Conservation (phyloP, 1,140 invertebrate species). For the Patella vulgata region DNA sequence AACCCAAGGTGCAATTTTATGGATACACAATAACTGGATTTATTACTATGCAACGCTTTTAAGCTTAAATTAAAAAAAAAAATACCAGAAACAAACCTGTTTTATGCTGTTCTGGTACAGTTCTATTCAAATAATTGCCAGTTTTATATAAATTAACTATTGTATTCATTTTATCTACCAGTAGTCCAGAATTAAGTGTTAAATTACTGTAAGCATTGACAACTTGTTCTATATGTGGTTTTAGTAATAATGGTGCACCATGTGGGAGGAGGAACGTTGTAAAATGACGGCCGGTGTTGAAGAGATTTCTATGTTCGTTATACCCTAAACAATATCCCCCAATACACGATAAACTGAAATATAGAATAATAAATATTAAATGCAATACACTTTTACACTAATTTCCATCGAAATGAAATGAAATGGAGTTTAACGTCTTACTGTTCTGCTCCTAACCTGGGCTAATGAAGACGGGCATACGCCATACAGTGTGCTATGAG, state of each 20-base stretch:
- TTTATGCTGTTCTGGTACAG: conserved; percentile 8
- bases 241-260: conserved; percentile 59
- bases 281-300: conserved; percentile 67
- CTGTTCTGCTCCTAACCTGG: too few relatives aligned
- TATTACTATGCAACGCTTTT: neutral
- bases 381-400: too few relatives aligned
- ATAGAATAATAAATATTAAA: neutral
- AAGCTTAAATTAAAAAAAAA: conserved; percentile 1
- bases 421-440: too few relatives aligned
- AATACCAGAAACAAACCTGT: conserved; percentile 22
- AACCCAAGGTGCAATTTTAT: too few relatives aligned
- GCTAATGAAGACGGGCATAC: too few relatives aligned
- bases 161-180: conserved; percentile 54
- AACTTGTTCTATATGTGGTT: conserved; percentile 52
- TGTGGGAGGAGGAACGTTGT: conserved; percentile 65
- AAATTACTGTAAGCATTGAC: conserved; percentile 55
- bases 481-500: too few relatives aligned
- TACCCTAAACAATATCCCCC: conserved; percentile 61
- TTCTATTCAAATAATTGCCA: conserved; percentile 61
- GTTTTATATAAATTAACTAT: conserved; percentile 53
- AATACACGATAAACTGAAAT: conserved; percentile 52
- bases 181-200: conserved; percentile 48
- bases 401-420: too few relatives aligned
- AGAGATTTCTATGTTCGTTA: conserved; percentile 68
- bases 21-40: too few relatives aligned